phyloP scores from a whole-genome alignment of 2,113 vertebrate genomes.

The Chascanopsetta lugubris region DNA sequence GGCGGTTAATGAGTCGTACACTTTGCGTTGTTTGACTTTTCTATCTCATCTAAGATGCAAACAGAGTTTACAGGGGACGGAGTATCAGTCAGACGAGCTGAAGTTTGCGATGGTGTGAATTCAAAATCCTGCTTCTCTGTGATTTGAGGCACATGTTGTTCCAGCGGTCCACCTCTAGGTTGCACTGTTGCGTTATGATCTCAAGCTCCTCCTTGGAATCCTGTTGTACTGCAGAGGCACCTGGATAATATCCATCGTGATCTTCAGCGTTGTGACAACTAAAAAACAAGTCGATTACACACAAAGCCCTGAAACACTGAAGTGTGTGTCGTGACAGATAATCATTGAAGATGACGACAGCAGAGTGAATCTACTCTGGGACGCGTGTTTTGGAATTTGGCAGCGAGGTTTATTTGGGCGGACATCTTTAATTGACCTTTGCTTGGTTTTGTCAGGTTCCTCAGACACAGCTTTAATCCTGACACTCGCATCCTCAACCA shows the following conservation, averaged over 20 bases:
- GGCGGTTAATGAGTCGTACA: constrained; percentile 22
- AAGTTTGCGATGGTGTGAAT: background rate
- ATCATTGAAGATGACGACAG: constrained; percentile 48
- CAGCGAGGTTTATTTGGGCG: constrained; percentile 50
- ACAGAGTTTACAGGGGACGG: constrained; percentile 12
- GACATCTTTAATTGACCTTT: constrained; percentile 48
- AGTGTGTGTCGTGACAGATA: constrained; percentile 24
- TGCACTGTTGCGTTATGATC: constrained; percentile 62
- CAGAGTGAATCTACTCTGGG: constrained; percentile 12
- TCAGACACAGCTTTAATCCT: constrained; percentile 55
- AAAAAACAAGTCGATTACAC: constrained; percentile 38
- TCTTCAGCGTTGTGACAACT: constrained; percentile 23
- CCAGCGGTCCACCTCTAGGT: constrained; percentile 50
- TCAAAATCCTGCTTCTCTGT: background rate
- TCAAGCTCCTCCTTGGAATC: constrained; percentile 13
- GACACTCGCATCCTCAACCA: constrained; percentile 51
- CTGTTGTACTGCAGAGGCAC: constrained; percentile 36
- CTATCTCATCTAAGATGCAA: constrained; percentile 27
- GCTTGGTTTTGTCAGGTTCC: constrained; percentile 34
- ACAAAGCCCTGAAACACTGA: constrained; percentile 31
- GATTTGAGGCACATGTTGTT: constrained; percentile 30
- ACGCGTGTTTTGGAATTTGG: constrained; percentile 41
- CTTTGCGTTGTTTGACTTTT: constrained; percentile 31
- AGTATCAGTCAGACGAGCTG: background rate
- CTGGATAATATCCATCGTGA: constrained; percentile 46